Base-by-base conservation (phyloP, 2,888 invertebrate species). In the Celastrina argiolus region DNA sequence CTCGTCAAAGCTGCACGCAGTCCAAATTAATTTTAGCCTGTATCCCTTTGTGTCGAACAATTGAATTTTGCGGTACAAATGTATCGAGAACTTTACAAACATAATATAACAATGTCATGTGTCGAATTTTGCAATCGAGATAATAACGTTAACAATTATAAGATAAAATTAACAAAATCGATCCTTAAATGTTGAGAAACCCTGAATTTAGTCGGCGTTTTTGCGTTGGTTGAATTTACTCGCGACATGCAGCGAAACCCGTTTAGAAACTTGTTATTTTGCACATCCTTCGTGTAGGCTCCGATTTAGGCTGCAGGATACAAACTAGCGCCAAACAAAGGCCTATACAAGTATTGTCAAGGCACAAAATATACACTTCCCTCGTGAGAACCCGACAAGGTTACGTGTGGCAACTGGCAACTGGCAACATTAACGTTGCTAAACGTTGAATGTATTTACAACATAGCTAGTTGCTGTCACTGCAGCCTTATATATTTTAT, bases 331-430 rank as follows among this genome's bases (percentile, higher is more conserved):
- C 78, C 77, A 81, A 87, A 88, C 90, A 90, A 89, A 89, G 87
- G 83, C 86, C 81, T 81, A 86, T 84, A 84, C 86, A 80, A 78
- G 88, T 90, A 91, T 91, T 90, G 90, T 90, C 90, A 89, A 89
- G 89, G 89, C 89, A 80, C 83, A 87, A 87, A 90, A 88, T 90
- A 85, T 87, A 83, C 89, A 89, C 88, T 89, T 89, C 90, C 90
- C 88, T 85, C 91, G 91, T 91, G 91, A 90, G 91, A 91, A 91
- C 89, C 79, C 82, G 80, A 83, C 90, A 91, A 91, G 91, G 91
- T 90, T 90, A 87, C 85, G 81, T 91, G 91, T 78, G 84, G 91
- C 88, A n/a, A n/a, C n/a, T n/a, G n/a, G n/a, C n/a, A n/a, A n/a
- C n/a, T 78, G 84, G 91, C 88, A 91, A 90, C 88, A 81, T 82